Percentiles rank a stretch among this genome's conserved stretches.
Conservation (phyloP, 2,113 vertebrate genomes). For the Gymnocephalus cernua region DNA sequence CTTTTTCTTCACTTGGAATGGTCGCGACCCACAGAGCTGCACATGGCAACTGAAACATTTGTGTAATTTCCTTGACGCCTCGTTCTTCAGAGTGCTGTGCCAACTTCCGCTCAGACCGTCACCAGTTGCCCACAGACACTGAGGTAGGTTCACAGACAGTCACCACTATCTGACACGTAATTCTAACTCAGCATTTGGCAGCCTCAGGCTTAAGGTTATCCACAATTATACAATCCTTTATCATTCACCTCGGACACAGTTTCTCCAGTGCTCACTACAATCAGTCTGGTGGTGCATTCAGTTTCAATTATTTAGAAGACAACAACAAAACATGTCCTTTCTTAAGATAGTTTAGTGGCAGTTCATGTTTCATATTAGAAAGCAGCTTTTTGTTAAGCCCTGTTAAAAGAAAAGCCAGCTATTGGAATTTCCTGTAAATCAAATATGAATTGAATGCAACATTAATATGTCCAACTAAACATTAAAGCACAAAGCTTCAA, state of each 20-base stretch:
- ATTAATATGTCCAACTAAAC: not conserved
- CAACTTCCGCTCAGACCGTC: slow-evolving; percentile 73
- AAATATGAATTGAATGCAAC: not conserved
- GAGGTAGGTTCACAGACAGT: slow-evolving; percentile 60
- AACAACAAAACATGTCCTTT: not conserved
- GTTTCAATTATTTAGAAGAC: not conserved
- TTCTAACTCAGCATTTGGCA: no score
- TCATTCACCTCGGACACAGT: slow-evolving; percentile 21
- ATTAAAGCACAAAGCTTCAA: no score
- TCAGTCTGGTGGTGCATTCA: not conserved
- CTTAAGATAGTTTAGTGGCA: no score
- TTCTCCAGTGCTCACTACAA: not conserved
- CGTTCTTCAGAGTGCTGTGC: slow-evolving; percentile 73
- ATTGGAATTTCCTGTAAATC: not conserved
- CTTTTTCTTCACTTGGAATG: no score
- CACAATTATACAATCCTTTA: not conserved
- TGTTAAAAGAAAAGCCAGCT: not conserved
- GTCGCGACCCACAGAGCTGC: no score
- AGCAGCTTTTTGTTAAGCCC: not conserved
- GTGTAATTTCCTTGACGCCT: slow-evolving; percentile 52
- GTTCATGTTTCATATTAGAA: not conserved
- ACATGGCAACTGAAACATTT: no score
- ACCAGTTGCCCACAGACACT: slow-evolving; percentile 51
- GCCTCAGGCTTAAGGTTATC: not conserved
- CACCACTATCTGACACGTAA: no score